Evolutionary conservation across 2,797 vertebrate genomes (phyloP).

Genomic region (Pangasius mekongensis): DNA sequence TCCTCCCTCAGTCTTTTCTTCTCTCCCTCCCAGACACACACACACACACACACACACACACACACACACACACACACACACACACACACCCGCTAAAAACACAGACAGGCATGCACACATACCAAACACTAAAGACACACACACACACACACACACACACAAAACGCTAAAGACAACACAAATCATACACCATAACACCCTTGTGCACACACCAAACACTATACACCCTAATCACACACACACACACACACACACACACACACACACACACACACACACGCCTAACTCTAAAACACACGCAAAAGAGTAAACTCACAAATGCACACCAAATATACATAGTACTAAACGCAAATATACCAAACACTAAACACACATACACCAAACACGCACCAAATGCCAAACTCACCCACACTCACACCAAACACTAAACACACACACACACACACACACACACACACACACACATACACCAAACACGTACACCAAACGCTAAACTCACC

Average conservation of each 20-base stretch:
- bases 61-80: neutral
- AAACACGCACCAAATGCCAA: too few species aligned
- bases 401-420: neutral
- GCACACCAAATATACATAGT: neutral
- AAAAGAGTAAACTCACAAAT: too few species aligned
- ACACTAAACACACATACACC: too few species aligned
- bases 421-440: neutral
- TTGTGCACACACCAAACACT: too few species aligned
- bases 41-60: neutral
- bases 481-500: too few species aligned
- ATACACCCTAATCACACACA: too few species aligned
- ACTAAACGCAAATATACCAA: too few species aligned
- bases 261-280: neutral
- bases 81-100: neutral
- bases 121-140: neutral
- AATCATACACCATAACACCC: too few species aligned
- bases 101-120: too few species aligned
- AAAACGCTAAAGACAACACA: neutral
- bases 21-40: too few species aligned
- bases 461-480: too few species aligned
- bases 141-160: neutral
- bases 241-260: neutral
- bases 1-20: neutral
- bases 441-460: neutral
- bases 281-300: neutral